Evolutionary conservation across 2,113 vertebrate species (phyloP).

Genomic region (Bos javanicus): DNA sequence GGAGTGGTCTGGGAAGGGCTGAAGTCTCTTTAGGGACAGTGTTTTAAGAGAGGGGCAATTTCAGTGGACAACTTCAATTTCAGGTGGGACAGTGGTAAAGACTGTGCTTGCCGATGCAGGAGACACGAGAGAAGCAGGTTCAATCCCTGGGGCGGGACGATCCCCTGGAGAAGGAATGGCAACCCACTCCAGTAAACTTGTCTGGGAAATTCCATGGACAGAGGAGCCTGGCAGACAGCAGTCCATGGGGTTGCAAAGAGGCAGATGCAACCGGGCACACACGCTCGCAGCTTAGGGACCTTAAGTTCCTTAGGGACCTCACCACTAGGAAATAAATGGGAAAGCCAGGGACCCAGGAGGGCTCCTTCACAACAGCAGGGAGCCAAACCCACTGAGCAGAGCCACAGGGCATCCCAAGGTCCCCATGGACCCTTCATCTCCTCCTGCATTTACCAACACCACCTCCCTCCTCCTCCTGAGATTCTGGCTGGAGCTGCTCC

Average conservation of each 20-base stretch:
- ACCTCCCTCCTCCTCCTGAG: background rate
- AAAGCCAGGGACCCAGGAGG: too few relatives aligned
- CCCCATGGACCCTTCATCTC: background rate
- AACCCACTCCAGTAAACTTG: background rate
- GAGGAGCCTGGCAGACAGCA: background rate
- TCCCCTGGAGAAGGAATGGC: background rate
- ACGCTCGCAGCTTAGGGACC: background rate
- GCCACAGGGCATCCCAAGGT: background rate
- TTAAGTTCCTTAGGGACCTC: too few relatives aligned
- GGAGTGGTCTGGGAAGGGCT: background rate
- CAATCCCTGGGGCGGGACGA: background rate
- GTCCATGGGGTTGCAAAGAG: background rate
- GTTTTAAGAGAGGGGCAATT: background rate
- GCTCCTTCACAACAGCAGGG: background rate
- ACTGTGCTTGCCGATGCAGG: background rate
- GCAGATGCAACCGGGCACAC: background rate
- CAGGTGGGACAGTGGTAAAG: background rate
- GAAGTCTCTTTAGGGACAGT: background rate
- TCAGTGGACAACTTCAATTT: background rate
- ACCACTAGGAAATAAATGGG: background rate
- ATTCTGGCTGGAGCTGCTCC: background rate
- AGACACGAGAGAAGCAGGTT: background rate
- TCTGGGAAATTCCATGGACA: background rate
- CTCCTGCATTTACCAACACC: background rate
- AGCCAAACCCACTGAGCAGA: rapidly evolving